Evolutionary conservation across 1,140 invertebrate species (phyloP).

Genomic region (Apis laboriosa): DNA sequence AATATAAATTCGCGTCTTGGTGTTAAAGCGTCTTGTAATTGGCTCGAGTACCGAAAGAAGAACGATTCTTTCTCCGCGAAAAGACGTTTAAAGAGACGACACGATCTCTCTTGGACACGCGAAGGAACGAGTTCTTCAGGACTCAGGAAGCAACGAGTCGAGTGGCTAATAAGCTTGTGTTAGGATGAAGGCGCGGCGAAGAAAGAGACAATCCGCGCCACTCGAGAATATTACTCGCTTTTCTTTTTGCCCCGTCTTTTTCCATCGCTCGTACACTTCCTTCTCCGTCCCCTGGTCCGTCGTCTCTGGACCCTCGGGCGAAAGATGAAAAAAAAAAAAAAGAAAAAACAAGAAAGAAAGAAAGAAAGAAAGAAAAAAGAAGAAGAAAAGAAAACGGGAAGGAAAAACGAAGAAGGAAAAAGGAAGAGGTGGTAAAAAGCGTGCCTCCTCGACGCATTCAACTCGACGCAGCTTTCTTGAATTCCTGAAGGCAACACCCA

Average conservation of each 20-base stretch:
- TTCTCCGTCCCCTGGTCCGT: slow-evolving; percentile 33
- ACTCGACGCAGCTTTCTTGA: slow-evolving; percentile 61
- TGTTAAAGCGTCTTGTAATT: slow-evolving; percentile 2
- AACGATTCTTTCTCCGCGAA: slow-evolving; percentile 4
- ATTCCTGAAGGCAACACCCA: slow-evolving; percentile 59
- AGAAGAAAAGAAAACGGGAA: slow-evolving; percentile 1
- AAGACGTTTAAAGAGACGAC: slow-evolving; percentile 38
- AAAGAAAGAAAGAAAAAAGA: not conserved
- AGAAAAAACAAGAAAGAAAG: not conserved
- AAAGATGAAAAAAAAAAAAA: not conserved
- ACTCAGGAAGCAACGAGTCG: slow-evolving; percentile 11
- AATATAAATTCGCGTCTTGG: too few relatives aligned
- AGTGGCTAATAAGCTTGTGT: slow-evolving; percentile 55
- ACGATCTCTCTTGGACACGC: not conserved
- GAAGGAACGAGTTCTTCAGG: slow-evolving; percentile 27
- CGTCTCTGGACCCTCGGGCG: slow-evolving; percentile 32
- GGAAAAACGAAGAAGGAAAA: slow-evolving; percentile 28
- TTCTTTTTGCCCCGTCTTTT: slow-evolving; percentile 34
- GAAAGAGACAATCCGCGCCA: slow-evolving; percentile 60
- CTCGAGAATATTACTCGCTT: slow-evolving; percentile 57
- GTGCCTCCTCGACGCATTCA: slow-evolving; percentile 62
- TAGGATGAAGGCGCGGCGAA: slow-evolving; percentile 40
- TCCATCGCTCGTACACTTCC: not conserved
- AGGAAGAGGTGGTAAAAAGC: slow-evolving; percentile 51
- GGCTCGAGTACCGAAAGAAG: not conserved